Percentiles rank a stretch among this genome's conserved stretches.
phyloP scores from a whole-genome alignment of 2,797 vertebrate species.

The Vireo griseus region DNA sequence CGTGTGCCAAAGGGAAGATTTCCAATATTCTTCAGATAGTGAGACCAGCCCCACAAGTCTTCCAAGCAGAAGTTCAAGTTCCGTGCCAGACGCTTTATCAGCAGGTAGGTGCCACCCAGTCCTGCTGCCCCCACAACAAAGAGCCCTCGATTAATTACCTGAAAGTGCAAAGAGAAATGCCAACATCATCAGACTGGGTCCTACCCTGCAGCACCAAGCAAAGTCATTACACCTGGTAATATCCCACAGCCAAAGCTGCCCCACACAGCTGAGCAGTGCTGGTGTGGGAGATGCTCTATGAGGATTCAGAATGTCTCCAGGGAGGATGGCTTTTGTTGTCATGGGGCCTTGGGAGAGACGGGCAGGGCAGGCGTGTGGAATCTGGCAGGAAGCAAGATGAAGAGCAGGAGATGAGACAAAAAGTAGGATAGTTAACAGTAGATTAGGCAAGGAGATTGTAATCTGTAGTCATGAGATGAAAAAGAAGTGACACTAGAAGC shows the following conservation, averaged over 20 bases:
- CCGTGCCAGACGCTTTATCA: constrained; percentile 64
- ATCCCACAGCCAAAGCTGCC: not conserved
- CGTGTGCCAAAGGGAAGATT: not conserved
- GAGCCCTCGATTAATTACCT: constrained; percentile 84
- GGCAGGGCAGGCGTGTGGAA: no score
- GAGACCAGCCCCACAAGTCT: constrained; percentile 71
- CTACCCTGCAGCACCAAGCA: not conserved
- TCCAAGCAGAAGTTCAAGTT: constrained; percentile 50
- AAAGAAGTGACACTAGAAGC: no score
- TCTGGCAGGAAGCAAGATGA: no score
- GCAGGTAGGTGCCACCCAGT: constrained; percentile 71
- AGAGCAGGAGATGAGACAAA: no score
- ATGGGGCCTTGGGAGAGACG: no score
- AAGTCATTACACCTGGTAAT: not conserved
- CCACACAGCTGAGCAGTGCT: not conserved
- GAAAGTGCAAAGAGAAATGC: constrained; percentile 20
- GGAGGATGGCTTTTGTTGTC: no score
- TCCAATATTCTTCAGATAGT: constrained; percentile 32
- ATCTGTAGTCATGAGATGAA: no score
- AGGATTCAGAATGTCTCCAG: no score
- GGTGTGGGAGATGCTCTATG: not conserved
- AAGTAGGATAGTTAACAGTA: no score
- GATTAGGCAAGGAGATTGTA: no score
- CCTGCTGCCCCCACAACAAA: constrained; percentile 69
- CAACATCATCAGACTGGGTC: not conserved